A percentile compares a stretch with the other conserved stretches of the same genome.
Conservation (phyloP, 2,888 invertebrate genomes). For the Seira ritae region DNA sequence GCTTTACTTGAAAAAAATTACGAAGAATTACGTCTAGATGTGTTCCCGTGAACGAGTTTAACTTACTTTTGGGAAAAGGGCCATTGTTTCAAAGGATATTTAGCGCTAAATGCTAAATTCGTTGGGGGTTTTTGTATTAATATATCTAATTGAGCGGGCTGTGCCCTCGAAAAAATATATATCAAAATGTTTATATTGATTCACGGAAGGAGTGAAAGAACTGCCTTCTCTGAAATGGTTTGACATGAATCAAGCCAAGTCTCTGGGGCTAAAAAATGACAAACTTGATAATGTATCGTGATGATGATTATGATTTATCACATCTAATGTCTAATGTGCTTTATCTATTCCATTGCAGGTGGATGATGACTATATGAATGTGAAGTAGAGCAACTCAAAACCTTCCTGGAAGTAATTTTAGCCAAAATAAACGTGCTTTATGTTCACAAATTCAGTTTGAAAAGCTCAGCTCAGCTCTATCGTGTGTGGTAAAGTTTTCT, state of each 20-base stretch:
- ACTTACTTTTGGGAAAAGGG: neutral
- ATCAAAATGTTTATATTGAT: neutral
- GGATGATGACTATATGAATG: no score
- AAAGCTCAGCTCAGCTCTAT: neutral
- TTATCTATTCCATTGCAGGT: no score
- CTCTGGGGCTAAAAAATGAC: no score
- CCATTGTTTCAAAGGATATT: neutral
- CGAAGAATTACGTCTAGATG: neutral
- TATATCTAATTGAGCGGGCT: neutral
- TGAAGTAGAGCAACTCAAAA: no score
- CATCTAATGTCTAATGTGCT: no score
- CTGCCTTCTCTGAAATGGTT: neutral
- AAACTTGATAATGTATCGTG: no score
- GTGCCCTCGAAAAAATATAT: constrained; percentile 3
- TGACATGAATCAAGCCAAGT: neutral
- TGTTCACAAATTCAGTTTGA: neutral
- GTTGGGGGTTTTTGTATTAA: no score
- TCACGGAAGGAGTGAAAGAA: neutral
- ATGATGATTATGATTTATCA: no score
- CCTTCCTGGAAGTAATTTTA: neutral
- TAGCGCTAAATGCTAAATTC: neutral
- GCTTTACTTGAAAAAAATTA: neutral
- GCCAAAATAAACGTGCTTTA: no score
- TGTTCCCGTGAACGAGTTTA: neutral
- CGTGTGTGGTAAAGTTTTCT: neutral